A percentile compares a stretch with the other conserved stretches of the same genome.
Evolutionary conservation across 1,140 invertebrate species (phyloP).

Genomic region (Drosophila quadrilineata): DNA sequence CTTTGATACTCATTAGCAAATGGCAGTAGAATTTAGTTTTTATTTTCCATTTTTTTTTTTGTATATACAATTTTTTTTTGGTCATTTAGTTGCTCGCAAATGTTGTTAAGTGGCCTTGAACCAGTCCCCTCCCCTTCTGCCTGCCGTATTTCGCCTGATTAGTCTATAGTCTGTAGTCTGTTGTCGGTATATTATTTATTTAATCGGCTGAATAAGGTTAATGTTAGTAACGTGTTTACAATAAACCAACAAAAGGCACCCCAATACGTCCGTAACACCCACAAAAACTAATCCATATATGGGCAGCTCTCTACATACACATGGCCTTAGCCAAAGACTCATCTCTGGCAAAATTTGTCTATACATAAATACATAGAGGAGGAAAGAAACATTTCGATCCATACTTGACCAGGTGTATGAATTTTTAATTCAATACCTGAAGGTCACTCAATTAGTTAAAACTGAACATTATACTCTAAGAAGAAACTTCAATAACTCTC

Average conservation of each 20-base stretch:
- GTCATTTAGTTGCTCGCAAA: conserved; percentile 39
- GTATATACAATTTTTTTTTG: conserved; percentile 22
- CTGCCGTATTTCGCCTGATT: neutral
- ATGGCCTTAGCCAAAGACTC: conserved; percentile 44
- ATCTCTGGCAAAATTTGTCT: conserved; percentile 37
- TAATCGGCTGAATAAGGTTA: conserved; percentile 61
- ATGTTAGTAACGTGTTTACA: conserved; percentile 59
- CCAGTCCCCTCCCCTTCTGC: conserved; percentile 21
- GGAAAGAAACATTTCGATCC: too few relatives aligned
- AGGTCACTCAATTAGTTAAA: conserved; percentile 62
- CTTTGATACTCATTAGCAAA: conserved; percentile 22
- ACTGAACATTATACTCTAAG: too few relatives aligned
- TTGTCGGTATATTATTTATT: conserved; percentile 30
- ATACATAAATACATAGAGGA: too few relatives aligned
- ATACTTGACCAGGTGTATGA: conserved; percentile 36
- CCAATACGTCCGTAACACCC: conserved; percentile 41
- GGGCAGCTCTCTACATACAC: too few relatives aligned
- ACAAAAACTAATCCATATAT: conserved; percentile 55
- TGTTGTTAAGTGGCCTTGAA: conserved; percentile 47
- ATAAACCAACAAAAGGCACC: conserved; percentile 47
- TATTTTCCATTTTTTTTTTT: neutral
- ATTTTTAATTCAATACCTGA: conserved; percentile 44
- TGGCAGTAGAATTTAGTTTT: conserved; percentile 36
- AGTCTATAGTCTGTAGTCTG: too few relatives aligned
- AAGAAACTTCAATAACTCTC: too few relatives aligned